These are phyloP conservation scores for Echeneis naucrates DNA, from an alignment of 2,797 vertebrate species.

Conservation along the genomic window DNA sequence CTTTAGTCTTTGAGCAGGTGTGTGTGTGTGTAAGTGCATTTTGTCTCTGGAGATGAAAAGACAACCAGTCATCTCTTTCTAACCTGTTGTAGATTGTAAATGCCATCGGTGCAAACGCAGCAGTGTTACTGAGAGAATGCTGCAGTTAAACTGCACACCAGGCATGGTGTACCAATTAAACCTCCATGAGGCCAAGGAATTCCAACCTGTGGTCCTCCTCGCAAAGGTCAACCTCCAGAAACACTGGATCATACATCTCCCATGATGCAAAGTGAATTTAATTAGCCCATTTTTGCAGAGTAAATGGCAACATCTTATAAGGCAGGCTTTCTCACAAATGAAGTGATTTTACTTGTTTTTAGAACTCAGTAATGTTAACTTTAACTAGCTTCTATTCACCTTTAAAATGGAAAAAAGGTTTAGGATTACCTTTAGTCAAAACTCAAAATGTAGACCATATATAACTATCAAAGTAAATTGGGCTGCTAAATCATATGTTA, in stretches of 20 bases:
- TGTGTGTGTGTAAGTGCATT: constrained; percentile 1
- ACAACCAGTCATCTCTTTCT: not conserved
- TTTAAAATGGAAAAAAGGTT: not conserved
- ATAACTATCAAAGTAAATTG: not conserved
- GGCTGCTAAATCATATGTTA: not conserved
- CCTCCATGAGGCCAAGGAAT: not conserved
- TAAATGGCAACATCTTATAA: not conserved
- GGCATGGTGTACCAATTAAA: not conserved
- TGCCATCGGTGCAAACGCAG: not conserved
- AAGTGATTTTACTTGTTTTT: not conserved
- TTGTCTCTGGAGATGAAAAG: constrained; percentile 32
- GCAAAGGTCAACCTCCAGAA: not conserved
- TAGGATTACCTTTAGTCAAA: not conserved
- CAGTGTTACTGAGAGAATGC: not conserved
- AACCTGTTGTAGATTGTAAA: constrained; percentile 8
- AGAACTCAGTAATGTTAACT: not conserved
- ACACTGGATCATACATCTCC: not conserved
- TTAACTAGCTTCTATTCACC: not conserved
- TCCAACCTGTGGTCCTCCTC: not conserved
- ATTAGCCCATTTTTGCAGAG: not conserved
- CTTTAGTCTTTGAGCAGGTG: constrained; percentile 36
- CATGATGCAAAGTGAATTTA: not conserved
- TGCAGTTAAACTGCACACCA: not conserved
- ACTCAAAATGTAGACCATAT: not conserved
- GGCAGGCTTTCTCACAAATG: not conserved